phyloP scores from a whole-genome alignment of 2,113 vertebrate species.

The Pelecanoides urinatrix region DNA sequence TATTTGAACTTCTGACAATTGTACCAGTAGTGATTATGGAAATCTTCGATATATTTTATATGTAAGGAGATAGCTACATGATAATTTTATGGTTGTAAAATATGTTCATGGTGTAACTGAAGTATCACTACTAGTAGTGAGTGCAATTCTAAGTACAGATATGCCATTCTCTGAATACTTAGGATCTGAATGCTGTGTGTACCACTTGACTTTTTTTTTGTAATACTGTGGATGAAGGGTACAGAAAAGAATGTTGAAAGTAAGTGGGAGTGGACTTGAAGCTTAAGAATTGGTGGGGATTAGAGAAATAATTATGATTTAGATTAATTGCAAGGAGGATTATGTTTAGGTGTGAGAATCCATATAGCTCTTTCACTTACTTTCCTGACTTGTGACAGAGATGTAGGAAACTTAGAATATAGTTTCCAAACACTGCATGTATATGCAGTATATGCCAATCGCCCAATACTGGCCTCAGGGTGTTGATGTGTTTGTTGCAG shows the following conservation, averaged over 20 bases:
- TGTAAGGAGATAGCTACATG: not conserved
- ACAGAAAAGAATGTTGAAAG: not conserved
- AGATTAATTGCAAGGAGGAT: not conserved
- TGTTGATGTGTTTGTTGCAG: not conserved
- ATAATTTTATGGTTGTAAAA: not conserved
- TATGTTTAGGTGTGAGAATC: not conserved
- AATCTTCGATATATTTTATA: not conserved
- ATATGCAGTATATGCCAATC: accelerated
- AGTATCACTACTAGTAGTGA: not conserved
- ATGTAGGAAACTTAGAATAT: not conserved
- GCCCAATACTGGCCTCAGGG: not conserved
- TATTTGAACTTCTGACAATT: not conserved
- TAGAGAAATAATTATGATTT: not conserved
- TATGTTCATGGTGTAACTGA: not conserved
- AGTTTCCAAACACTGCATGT: not conserved
- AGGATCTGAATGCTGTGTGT: not conserved
- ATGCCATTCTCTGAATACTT: not conserved
- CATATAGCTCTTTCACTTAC: not conserved
- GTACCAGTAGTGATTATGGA: not conserved
- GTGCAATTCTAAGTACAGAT: not conserved
- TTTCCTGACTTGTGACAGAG: not conserved
- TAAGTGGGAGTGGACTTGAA: not conserved
- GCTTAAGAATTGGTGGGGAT: not conserved
- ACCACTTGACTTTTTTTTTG: not conserved
- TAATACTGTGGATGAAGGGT: not conserved